These are phyloP conservation scores for Ectemnius lituratus DNA, from an alignment of 2,888 invertebrate species.

Conservation along the genomic window DNA sequence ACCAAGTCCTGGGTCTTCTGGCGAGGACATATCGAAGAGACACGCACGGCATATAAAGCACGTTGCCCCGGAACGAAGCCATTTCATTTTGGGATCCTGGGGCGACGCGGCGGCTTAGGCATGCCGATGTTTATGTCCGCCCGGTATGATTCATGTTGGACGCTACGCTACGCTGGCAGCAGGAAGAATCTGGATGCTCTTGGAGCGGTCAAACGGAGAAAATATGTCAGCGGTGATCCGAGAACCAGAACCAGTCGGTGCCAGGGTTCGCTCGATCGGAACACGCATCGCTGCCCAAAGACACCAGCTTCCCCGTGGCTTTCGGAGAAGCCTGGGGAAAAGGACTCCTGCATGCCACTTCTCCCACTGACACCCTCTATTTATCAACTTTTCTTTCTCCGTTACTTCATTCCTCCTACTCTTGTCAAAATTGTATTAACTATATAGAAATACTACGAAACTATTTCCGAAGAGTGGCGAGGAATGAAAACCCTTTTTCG, in stretches of 20 bases:
- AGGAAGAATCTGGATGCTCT: conserved; percentile 32
- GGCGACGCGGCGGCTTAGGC: conserved; percentile 26
- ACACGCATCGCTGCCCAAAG: conserved; percentile 27
- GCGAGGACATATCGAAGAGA: conserved; percentile 30
- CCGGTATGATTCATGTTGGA: conserved; percentile 53
- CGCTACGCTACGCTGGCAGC: conserved; percentile 21
- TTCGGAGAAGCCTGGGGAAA: neutral
- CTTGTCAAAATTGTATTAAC: too few relatives aligned
- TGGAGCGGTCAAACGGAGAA: conserved; percentile 30
- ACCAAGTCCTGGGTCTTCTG: conserved; percentile 11
- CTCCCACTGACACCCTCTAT: neutral
- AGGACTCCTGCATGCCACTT: neutral
- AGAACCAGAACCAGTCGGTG: conserved; percentile 44
- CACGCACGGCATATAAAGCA: conserved; percentile 27
- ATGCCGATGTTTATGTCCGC: conserved; percentile 52
- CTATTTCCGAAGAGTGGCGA: too few relatives aligned
- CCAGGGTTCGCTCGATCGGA: conserved; percentile 26
- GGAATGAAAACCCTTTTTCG: too few relatives aligned
- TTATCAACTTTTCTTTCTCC: neutral
- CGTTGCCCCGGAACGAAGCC: conserved; percentile 11
- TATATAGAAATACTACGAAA: too few relatives aligned
- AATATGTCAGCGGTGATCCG: conserved; percentile 55
- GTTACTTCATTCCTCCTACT: neutral
- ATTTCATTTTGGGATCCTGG: conserved; percentile 27
- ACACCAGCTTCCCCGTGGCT: conserved; percentile 39